Evolutionary conservation across 2,797 vertebrate genomes (phyloP).

Genomic region (Prunella strophiata): DNA sequence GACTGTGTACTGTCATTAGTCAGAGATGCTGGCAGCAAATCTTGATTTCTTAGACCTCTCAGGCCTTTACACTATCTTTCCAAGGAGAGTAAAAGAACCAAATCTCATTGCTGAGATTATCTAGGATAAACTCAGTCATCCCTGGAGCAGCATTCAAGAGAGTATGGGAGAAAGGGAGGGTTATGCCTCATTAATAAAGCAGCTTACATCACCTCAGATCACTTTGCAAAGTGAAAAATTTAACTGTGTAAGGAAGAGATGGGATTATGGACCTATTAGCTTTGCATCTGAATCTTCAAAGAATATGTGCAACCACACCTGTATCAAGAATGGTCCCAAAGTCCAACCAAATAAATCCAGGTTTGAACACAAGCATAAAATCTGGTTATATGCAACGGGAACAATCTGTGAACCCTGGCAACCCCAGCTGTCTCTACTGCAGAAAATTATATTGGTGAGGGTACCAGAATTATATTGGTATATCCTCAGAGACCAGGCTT

Average conservation of each 20-base stretch:
- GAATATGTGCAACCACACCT: neutral
- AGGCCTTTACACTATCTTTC: neutral
- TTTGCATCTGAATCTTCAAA: neutral
- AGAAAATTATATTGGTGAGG: neutral
- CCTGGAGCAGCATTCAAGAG: neutral
- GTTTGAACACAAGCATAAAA: neutral
- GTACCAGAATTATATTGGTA: neutral
- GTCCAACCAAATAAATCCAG: neutral
- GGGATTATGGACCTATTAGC: neutral
- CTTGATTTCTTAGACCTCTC: neutral
- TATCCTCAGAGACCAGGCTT: neutral
- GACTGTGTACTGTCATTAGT: neutral
- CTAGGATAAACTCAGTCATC: neutral
- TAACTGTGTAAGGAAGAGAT: neutral
- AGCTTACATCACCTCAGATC: neutral
- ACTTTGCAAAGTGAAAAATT: neutral
- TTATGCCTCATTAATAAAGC: neutral
- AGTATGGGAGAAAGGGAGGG: neutral
- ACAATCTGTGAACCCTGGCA: neutral
- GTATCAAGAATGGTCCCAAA: neutral
- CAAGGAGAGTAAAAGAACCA: neutral
- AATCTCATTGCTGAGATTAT: conserved; percentile 18
- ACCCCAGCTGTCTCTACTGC: neutral
- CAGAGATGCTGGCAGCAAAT: neutral
- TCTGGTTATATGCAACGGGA: neutral